Percentiles rank a stretch among this genome's conserved stretches.
These are phyloP conservation scores for Babyrousa celebensis DNA, from an alignment of 2,797 vertebrate species.

Conservation along the genomic window DNA sequence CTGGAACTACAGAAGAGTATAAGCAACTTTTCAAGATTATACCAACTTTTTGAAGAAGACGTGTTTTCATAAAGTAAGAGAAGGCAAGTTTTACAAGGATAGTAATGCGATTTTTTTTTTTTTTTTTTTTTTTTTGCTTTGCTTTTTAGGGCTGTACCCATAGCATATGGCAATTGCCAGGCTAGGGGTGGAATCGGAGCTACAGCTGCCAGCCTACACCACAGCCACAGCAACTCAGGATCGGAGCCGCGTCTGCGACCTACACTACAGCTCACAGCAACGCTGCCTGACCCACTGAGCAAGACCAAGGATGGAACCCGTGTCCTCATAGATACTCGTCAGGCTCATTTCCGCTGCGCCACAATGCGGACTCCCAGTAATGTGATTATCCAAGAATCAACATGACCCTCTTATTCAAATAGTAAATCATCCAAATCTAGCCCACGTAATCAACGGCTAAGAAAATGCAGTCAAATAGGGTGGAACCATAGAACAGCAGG, in stretches of 20 bases:
- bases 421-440: conserved; percentile 36
- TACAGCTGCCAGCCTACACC: no score
- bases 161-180: no score
- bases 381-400: conserved; percentile 58
- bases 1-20: background rate
- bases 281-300: no score
- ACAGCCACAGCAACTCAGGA: no score
- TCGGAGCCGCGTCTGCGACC: no score
- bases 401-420: background rate
- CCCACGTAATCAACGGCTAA: conserved; percentile 32
- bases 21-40: conserved; percentile 20
- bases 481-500: conserved; percentile 50
- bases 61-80: conserved; percentile 9
- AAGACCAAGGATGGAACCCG: no score
- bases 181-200: no score
- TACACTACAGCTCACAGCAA: no score
- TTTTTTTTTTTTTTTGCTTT: no score
- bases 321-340: no score
- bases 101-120: conserved; percentile 37
- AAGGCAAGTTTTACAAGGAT: conserved; percentile 20
- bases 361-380: background rate
- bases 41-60: conserved; percentile 22
- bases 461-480: conserved; percentile 47
- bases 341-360: no score
- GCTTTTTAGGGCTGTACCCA: no score